phyloP scores from a whole-genome alignment of 2,113 vertebrate species.

The Cynopterus brachyotis region DNA sequence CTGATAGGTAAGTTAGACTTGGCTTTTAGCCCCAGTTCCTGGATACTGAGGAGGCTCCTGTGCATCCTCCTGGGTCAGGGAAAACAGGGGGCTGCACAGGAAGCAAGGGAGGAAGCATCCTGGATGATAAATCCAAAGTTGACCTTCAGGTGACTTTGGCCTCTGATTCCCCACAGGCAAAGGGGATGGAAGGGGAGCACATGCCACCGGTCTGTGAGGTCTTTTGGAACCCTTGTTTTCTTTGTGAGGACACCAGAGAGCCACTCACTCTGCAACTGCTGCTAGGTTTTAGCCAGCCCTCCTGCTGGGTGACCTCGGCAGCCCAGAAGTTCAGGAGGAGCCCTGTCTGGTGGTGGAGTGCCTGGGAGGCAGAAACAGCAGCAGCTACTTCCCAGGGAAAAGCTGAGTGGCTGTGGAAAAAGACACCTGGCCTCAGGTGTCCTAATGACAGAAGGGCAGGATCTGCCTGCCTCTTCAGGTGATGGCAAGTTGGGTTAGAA shows the following conservation, averaged over 20 bases:
- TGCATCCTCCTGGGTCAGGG: neutral
- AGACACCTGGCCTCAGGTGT: no score
- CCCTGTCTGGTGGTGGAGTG: neutral
- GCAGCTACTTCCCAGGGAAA: accelerated
- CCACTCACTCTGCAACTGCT: neutral
- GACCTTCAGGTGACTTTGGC: neutral
- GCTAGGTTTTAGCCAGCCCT: neutral
- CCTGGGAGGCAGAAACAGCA: neutral
- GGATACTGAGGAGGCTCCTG: no score
- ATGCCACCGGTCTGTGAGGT: neutral
- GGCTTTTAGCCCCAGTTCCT: neutral
- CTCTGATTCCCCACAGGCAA: neutral
- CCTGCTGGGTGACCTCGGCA: neutral
- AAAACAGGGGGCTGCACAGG: neutral
- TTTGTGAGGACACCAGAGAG: neutral
- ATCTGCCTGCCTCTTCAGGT: neutral
- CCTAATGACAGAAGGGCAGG: accelerated
- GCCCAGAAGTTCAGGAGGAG: neutral
- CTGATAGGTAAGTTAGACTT: neutral
- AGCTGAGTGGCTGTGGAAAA: neutral
- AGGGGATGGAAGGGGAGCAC: neutral
- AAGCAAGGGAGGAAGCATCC: neutral
- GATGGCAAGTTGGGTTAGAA: neutral
- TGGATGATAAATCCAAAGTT: accelerated
- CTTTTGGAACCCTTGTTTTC: neutral